Conservation (phyloP, 2,113 vertebrate species). For the Alectura lathami region DNA sequence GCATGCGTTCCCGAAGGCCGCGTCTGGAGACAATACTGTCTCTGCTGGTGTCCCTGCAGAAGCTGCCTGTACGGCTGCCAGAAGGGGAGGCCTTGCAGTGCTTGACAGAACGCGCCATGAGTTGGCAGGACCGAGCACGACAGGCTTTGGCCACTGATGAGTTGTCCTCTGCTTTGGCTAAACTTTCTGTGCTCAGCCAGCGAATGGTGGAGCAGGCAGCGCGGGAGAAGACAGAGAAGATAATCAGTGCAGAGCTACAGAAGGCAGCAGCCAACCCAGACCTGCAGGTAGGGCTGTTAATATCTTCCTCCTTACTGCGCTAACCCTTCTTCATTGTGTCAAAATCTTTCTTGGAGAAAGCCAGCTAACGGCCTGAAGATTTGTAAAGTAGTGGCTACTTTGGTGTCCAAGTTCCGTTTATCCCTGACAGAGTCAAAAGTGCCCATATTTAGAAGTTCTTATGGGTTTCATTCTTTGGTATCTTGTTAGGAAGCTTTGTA, state of each 20-base stretch:
- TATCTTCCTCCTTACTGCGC: neutral
- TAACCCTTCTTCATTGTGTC: neutral
- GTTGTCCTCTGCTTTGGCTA: slow-evolving; percentile 95
- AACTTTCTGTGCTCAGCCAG: slow-evolving; percentile 95
- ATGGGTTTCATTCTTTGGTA: neutral
- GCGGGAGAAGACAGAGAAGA: slow-evolving; percentile 96
- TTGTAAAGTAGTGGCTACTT: neutral
- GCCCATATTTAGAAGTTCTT: neutral
- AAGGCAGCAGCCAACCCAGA: slow-evolving; percentile 98
- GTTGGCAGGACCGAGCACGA: slow-evolving; percentile 96
- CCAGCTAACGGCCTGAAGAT: neutral
- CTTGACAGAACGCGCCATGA: slow-evolving; percentile 95
- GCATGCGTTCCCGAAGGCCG: slow-evolving; percentile 92
- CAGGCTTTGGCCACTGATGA: slow-evolving; percentile 94
- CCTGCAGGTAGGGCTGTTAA: slow-evolving; percentile 81
- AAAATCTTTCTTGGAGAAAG: neutral
- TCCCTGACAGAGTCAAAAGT: neutral
- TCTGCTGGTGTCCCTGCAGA: slow-evolving; percentile 94
- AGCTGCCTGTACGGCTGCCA: slow-evolving; percentile 91
- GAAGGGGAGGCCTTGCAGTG: slow-evolving; percentile 96
- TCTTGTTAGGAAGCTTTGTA: rapidly evolving
- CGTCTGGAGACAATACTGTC: slow-evolving; percentile 96
- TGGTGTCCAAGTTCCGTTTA: neutral
- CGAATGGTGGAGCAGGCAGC: slow-evolving; percentile 98
- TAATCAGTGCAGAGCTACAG: slow-evolving; percentile 96